phyloP scores from a whole-genome alignment of 2,797 vertebrate genomes.

The Darevskia mixta region DNA sequence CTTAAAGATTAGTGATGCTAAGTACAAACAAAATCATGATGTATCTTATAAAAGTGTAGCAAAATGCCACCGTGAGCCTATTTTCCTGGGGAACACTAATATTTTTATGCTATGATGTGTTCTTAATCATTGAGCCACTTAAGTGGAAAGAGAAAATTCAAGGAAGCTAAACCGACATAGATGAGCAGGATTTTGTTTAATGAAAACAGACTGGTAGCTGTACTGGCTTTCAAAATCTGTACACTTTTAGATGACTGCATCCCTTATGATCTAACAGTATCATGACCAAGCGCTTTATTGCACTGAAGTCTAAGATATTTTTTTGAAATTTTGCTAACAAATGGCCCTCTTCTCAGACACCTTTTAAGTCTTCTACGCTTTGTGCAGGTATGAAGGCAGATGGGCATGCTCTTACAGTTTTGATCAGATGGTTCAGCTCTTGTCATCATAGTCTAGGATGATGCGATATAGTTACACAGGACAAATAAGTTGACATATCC shows the following conservation, averaged over 20 bases:
- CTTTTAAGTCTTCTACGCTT: conserved; percentile 31
- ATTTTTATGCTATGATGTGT: not conserved
- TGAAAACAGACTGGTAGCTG: conserved; percentile 2
- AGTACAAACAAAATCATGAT: not conserved
- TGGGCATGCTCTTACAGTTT: conserved; percentile 44
- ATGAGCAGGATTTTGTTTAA: conserved; percentile 23
- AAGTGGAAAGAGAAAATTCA: not conserved
- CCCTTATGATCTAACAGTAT: not conserved
- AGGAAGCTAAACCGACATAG: not conserved
- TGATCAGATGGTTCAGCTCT: conserved; percentile 49
- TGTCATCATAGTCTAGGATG: conserved; percentile 53
- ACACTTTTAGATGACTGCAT: not conserved
- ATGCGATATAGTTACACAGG: not conserved
- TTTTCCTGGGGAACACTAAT: not conserved
- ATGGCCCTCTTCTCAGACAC: conserved; percentile 26
- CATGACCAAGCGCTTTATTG: not conserved
- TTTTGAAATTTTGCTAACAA: conserved; percentile 32
- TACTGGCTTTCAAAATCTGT: not conserved
- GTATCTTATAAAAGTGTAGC: conserved; percentile 2
- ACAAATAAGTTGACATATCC: conserved; percentile 12
- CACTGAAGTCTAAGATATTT: not conserved
- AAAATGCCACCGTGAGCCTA: not conserved
- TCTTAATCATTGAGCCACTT: not conserved
- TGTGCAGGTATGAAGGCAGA: conserved; percentile 42
- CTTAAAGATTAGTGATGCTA: not conserved